Evolutionary conservation across 1,140 invertebrate species (phyloP).

Genomic region (Apis laboriosa): DNA sequence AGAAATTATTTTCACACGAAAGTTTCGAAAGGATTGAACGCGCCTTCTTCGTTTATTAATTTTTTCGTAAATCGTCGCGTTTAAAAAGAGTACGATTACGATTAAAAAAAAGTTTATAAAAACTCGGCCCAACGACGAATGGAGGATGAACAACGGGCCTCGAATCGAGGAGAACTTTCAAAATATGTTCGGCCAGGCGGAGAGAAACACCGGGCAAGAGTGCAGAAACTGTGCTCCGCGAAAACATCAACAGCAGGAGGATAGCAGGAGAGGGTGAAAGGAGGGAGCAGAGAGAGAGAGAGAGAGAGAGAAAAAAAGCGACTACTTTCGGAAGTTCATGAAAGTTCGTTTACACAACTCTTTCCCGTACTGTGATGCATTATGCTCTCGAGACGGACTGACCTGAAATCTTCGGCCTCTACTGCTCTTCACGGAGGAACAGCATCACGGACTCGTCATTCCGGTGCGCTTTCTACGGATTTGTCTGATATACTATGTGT

Average conservation of each 20-base stretch:
- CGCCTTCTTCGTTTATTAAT: too few relatives aligned
- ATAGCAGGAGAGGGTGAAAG: constrained; percentile 11
- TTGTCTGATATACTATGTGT: constrained; percentile 56
- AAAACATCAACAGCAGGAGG: constrained; percentile 37
- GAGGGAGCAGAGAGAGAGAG: constrained; percentile 10
- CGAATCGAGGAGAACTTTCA: background rate
- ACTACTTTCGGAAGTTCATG: constrained; percentile 76
- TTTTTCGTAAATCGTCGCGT: too few relatives aligned
- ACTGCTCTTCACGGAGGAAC: constrained; percentile 58
- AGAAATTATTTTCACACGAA: too few relatives aligned
- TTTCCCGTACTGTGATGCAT: constrained; percentile 75
- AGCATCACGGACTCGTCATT: constrained; percentile 62
- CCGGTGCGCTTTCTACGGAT: constrained; percentile 58
- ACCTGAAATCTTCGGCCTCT: constrained; percentile 77
- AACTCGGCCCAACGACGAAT: background rate
- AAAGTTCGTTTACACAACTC: constrained; percentile 77
- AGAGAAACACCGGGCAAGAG: constrained; percentile 9
- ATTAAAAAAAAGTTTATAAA: background rate
- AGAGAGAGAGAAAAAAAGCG: constrained; percentile 56
- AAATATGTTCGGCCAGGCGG: background rate
- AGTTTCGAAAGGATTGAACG: too few relatives aligned
- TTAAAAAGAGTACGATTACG: too few relatives aligned
- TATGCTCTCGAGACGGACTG: constrained; percentile 78
- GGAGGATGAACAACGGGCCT: background rate
- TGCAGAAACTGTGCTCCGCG: constrained; percentile 42